Base-by-base conservation (phyloP, 2,888 invertebrate genomes). In the Limenitis camilla region DNA sequence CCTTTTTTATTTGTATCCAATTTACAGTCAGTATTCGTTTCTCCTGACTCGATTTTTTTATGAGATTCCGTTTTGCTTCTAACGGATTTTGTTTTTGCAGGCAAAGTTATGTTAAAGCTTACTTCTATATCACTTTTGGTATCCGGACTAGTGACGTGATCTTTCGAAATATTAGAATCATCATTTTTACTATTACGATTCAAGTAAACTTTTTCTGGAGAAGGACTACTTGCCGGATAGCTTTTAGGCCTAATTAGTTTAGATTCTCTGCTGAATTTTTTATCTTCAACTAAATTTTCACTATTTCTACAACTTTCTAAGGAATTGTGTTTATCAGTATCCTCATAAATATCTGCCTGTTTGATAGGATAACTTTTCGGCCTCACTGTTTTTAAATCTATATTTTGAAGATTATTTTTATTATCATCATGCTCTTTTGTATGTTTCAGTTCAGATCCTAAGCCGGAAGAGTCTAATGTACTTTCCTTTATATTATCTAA, bases 301-400 rank as follows among this genome's bases (percentile, higher is more conserved):
- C 43, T 41, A 47, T 45, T 60, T 39, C 47, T 46, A 43, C 53
- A 59, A 55, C 58, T 66, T 51, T 77, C 72, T 30, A 64, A 53
- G 9, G 52, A 53, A 2, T 33, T 32, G 11, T 44, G 66, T 56
- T 76, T 61, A 51, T 62, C 70, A 50, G 72, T 68, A 52, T 77
- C 77, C 30, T 78, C 78, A 55, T 74, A 75, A 10, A 71, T 65
- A 56, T 80, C 78, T 48, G 77, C 60, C 53, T 76, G 72, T 68
- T 84, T 83, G 0, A 81, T 84, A 6, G 91, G 91, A 65, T 90
- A 91, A 64, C 91, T 91, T 64, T 89, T 90, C 5, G 91, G 91
- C 36, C 91, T 79, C 38, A 76, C 72, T 39, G 90, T 69, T 64
- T 75, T 82, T 9, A 82, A 79, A 57, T 87, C 86, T 60, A 81